Conservation (phyloP, 2,113 vertebrate genomes). For the Galemys pyrenaicus region DNA sequence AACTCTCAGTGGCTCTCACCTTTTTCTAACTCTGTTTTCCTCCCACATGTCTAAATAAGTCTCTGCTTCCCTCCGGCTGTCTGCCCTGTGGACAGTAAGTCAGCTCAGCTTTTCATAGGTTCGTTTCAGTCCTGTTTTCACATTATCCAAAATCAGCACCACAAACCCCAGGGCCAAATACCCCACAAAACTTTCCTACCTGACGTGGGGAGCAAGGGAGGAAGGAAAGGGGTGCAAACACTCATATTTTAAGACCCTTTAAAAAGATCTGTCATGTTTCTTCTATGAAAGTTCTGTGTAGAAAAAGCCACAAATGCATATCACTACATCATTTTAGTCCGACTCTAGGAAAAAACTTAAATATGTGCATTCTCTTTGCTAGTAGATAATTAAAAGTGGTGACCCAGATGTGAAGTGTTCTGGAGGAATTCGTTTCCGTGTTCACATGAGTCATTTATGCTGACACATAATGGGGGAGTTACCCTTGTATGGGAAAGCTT, state of each 20-base stretch:
- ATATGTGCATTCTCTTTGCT: conserved; percentile 52
- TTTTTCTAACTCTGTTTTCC: neutral
- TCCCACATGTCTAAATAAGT: neutral
- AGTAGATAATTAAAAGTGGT: conserved; percentile 46
- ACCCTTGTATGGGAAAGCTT: neutral
- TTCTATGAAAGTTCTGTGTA: neutral
- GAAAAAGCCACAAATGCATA: neutral
- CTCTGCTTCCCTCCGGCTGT: neutral
- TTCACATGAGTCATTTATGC: neutral
- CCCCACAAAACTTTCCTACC: neutral
- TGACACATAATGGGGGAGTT: neutral
- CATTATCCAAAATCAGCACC: neutral
- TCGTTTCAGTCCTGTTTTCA: neutral
- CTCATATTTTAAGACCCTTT: neutral
- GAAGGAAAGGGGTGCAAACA: neutral
- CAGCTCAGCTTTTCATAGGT: neutral
- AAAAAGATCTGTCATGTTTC: neutral
- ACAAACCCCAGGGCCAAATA: neutral
- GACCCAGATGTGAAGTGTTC: neutral
- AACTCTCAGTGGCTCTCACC: neutral
- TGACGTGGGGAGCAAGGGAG: neutral
- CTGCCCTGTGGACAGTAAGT: neutral
- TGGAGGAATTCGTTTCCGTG: neutral
- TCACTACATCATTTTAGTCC: conserved; percentile 54
- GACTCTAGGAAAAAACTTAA: conserved; percentile 48